Base-by-base conservation (phyloP, 2,888 invertebrate genomes). In the Monochamus alternatus region DNA sequence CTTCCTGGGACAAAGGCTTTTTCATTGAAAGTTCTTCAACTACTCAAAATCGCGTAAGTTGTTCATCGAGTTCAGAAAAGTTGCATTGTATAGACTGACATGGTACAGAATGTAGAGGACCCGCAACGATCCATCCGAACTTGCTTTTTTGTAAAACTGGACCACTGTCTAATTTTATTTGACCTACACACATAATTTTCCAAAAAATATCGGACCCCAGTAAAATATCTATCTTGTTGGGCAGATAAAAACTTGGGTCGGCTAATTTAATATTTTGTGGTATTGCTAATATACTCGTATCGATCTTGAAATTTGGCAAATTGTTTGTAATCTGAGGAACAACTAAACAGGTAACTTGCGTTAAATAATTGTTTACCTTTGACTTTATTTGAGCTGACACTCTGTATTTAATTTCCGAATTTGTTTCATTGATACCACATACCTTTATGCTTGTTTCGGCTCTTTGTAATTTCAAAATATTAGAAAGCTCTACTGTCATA, bases 101-200 rank as follows among this genome's bases (percentile, higher is more conserved):
- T 38, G 38, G 38, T 38, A 7, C 2, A 7, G 38, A 38, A 38
- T 38, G 38, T 38, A 38, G 38, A 38, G 12, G 66, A 22, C 79
- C 74, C n/a, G 73, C 44, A 5, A 79, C 44, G 22, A 75, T 75
- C 74, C 77, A 77, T 5, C 76, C 80, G 30, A 80, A 72, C 14
- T 71, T 65, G 12, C 63, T 80, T 47, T 80, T 78, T 73, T 80
- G 80, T 63, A 78, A 58, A 52, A 76, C 12, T 14, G 78, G 78
- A 12, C 52, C 60, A 43, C 59, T 43, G 10, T 65, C 73, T 62
- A 80, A 55, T 55, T 58, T 60, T 22, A 78, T 72, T 67, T 75
- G 73, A 14, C 74, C 78, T 8, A 60, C 73, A 44, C 75, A 73
- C 55, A 78, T 66, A 60, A 73, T 52, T 22, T 72, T 31, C 74